These are phyloP conservation scores for Periphyllus acericola DNA, from an alignment of 2,888 invertebrate species.

Conservation along the genomic window DNA sequence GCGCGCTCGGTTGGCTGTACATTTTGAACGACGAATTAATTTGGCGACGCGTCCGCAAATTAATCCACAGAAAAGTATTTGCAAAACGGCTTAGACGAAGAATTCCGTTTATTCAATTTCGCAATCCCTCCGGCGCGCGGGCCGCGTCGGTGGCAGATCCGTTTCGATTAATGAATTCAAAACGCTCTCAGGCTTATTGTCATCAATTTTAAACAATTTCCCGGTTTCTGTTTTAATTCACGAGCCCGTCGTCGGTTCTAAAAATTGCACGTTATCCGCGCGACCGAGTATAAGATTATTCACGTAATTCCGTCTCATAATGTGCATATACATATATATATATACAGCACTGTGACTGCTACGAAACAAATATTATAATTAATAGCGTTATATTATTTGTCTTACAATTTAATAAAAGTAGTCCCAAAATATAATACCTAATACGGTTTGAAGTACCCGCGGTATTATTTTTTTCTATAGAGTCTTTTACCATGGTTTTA, in stretches of 20 bases:
- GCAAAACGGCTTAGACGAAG: slow-evolving; percentile 24
- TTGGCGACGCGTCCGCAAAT: slow-evolving; percentile 2
- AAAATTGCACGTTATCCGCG: neutral
- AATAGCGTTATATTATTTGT: no score
- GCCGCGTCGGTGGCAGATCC: neutral
- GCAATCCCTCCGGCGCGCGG: neutral
- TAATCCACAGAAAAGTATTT: slow-evolving; percentile 48
- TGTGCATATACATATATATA: neutral
- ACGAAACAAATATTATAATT: no score
- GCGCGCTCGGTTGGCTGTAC: slow-evolving; percentile 24
- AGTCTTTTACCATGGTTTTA: no score
- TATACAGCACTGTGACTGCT: no score
- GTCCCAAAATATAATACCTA: no score
- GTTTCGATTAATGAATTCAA: slow-evolving; percentile 37
- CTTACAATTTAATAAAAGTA: no score
- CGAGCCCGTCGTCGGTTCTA: neutral
- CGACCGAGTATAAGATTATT: neutral
- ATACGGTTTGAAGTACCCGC: no score
- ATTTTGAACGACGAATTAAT: slow-evolving; percentile 38
- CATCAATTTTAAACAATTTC: slow-evolving; percentile 38
- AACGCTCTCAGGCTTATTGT: slow-evolving; percentile 28
- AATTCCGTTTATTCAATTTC: slow-evolving; percentile 27
- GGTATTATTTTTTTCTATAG: no score
- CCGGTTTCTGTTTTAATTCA: neutral
- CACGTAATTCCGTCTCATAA: neutral